Base-by-base conservation (phyloP, 2,797 vertebrate genomes). In the Megaceryle alcyon region DNA sequence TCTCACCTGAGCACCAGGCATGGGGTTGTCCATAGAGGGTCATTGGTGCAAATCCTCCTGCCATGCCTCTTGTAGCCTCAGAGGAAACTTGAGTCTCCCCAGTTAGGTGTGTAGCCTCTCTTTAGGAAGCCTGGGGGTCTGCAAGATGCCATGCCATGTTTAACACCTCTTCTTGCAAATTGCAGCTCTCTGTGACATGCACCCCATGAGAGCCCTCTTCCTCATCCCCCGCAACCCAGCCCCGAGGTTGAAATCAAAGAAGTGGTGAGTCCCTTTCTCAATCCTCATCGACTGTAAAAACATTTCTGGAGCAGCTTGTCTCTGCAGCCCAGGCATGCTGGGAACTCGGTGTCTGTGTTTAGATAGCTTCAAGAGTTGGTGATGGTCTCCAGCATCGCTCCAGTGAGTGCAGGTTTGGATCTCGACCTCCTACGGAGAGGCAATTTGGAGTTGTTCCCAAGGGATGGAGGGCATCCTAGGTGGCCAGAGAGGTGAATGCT, bases 151-250 rank as follows among this genome's bases (percentile, higher is more conserved):
- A 11, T 80, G 68, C 59, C 0, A 0, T 51, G 33, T 81, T 79
- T 95, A 82, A 94, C 79, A 44, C 39, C 71, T 96, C 44, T 88
- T 75, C 49, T 92, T 91, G 56, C 96, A 46, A 95, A 64, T 97
- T 97, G 48, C 94, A 99, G 99, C 99, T 28, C 98, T 99, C 93
- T 99, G 99, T 93, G 99, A 99, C 90, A 99, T 99, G 99, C 99
- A 99, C 90, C 99, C 99, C 71, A 99, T 99, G 99, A 98, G 99
- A 96, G 99, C 99, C 43, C 98, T 99, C 92, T 99, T 99, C 97
- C 98, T 99, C 94, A 99, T 99, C 91, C 98, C 99, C 20, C 98
- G 99, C 80, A 99, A 99, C 96, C 98, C 99, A 0, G 98, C 99
- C 4, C 99, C 99, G 7, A 98, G 98, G 93, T 98, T 99, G 96